These are phyloP conservation scores for Eupeodes luniger DNA, from an alignment of 2,888 invertebrate genomes.

Conservation along the genomic window DNA sequence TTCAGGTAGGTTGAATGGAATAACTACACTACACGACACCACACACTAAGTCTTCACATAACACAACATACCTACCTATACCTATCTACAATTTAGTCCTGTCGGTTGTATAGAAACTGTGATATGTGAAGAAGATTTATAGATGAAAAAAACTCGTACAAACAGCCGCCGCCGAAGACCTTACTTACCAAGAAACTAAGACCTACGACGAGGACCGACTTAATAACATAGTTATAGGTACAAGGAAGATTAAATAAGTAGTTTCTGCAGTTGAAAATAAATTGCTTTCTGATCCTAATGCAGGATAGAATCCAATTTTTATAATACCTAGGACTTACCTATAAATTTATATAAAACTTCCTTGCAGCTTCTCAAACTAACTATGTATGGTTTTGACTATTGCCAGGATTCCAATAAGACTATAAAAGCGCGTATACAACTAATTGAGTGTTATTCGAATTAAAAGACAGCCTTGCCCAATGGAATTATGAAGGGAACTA, in stretches of 20 bases:
- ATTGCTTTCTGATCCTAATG: slow-evolving; percentile 54
- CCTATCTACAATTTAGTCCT: slow-evolving; percentile 9
- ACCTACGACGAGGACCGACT: neutral
- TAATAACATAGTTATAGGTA: neutral
- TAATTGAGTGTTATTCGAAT: too few relatives aligned
- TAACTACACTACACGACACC: neutral
- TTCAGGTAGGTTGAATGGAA: neutral
- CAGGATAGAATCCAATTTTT: neutral
- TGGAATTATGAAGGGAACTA: too few relatives aligned
- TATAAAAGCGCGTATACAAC: too few relatives aligned
- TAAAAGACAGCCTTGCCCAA: too few relatives aligned
- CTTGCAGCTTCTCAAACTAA: too few relatives aligned
- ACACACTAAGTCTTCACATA: neutral
- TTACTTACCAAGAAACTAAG: neutral
- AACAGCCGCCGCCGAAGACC: neutral
- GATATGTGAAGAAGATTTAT: slow-evolving; percentile 74
- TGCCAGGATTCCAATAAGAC: too few relatives aligned
- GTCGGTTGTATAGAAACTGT: slow-evolving; percentile 45
- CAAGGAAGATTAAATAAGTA: slow-evolving; percentile 15
- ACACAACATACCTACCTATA: neutral
- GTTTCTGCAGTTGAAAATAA: slow-evolving; percentile 52
- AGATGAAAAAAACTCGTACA: slow-evolving; percentile 29
- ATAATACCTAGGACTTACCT: neutral
- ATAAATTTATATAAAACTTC: too few relatives aligned
- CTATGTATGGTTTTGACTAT: too few relatives aligned